Percentiles rank a stretch among this genome's conserved stretches.
Conservation (phyloP, 1,140 invertebrate genomes). For the Drosophila ogumai region DNA sequence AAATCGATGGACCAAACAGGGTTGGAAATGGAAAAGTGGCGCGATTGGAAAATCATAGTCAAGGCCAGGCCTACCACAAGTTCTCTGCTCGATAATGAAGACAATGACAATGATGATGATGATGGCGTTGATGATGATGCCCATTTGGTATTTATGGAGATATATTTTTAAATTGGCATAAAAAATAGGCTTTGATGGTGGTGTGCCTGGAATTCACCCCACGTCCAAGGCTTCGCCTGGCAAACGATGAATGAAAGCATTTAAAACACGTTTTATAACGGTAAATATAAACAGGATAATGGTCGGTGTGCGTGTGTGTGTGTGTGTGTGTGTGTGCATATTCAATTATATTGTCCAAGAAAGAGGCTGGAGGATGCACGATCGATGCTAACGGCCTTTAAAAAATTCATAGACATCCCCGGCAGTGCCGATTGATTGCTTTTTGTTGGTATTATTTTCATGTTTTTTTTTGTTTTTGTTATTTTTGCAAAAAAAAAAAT, state of each 20-base stretch:
- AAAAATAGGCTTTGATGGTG: constrained; percentile 67
- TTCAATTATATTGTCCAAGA: constrained; percentile 56
- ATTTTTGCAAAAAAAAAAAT: background rate
- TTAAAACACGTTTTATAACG: constrained; percentile 70
- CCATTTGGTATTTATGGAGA: constrained; percentile 53
- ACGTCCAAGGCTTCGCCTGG: background rate
- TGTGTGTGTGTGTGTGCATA: constrained; percentile 32
- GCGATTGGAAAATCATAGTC: constrained; percentile 28
- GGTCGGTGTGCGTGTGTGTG: background rate
- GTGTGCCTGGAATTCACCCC: background rate
- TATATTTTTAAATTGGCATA: constrained; percentile 63
- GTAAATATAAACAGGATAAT: constrained; percentile 39
- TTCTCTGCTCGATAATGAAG: background rate
- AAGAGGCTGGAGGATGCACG: constrained; percentile 15
- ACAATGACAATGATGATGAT: background rate
- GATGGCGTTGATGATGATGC: constrained; percentile 13
- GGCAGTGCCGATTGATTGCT: constrained; percentile 66
- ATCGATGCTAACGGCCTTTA: constrained; percentile 60
- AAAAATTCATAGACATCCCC: constrained; percentile 65
- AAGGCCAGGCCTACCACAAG: constrained; percentile 51
- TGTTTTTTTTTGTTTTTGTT: background rate
- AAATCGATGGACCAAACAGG: constrained; percentile 30
- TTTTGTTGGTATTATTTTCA: constrained; percentile 31
- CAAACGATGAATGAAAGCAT: constrained; percentile 70
- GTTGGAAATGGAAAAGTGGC: constrained; percentile 1